Percentiles rank a stretch among this genome's conserved stretches.
Conservation (phyloP, 2,797 vertebrate species). For the Myiotriccus ornatus region DNA sequence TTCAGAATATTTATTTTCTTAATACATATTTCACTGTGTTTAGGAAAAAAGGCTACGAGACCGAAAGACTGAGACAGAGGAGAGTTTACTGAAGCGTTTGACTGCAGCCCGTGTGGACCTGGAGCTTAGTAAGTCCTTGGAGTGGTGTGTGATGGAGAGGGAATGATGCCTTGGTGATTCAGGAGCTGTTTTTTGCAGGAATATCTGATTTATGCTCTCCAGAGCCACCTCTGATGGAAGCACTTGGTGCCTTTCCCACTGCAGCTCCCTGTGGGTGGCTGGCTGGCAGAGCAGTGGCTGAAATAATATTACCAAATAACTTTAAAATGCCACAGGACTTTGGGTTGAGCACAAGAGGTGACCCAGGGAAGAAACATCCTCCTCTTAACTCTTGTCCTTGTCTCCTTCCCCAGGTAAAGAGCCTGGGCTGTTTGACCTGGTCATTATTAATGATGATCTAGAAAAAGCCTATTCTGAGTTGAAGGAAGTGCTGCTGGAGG, state of each 20-base stretch:
- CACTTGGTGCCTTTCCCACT: not conserved
- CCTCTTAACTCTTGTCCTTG: not conserved
- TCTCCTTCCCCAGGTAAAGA: slow-evolving; percentile 82
- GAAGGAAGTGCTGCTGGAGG: slow-evolving; percentile 83
- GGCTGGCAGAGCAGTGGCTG: not conserved
- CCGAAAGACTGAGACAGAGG: slow-evolving; percentile 90
- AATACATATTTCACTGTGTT: fast-evolving
- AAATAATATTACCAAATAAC: not conserved
- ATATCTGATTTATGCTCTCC: not conserved
- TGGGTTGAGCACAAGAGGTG: fast-evolving
- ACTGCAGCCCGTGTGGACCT: slow-evolving; percentile 81
- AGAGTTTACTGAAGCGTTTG: slow-evolving; percentile 87
- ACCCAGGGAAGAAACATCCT: not conserved
- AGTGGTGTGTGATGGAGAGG: not conserved
- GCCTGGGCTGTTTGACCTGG: slow-evolving; percentile 84
- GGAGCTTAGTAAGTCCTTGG: slow-evolving; percentile 84
- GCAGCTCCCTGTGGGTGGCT: not conserved
- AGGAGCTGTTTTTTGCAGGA: not conserved
- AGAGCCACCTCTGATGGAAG: not conserved
- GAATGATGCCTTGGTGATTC: fast-evolving
- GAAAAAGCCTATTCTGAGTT: slow-evolving; percentile 83
- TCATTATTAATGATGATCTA: slow-evolving; percentile 89
- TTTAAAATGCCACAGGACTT: not conserved
- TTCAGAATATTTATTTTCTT: fast-evolving
- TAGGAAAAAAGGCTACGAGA: slow-evolving; percentile 90